Percentiles rank a stretch among this genome's conserved stretches.
phyloP scores from a whole-genome alignment of 2,797 vertebrate genomes.

The Hyperoplus lanceolatus region DNA sequence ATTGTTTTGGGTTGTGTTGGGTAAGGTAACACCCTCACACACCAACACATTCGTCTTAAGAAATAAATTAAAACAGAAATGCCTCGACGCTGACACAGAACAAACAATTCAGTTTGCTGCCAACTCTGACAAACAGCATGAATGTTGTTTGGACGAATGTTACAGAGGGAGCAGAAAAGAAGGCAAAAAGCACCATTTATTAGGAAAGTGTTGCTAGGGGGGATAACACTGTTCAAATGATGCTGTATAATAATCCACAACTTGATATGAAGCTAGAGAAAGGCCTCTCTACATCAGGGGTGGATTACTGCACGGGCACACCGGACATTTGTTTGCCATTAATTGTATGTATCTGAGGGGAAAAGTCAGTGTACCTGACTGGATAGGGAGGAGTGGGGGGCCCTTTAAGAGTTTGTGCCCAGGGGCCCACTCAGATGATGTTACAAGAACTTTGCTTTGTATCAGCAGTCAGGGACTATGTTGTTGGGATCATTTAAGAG shows the following conservation, averaged over 20 bases:
- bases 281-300: background rate
- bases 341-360: too few relatives aligned
- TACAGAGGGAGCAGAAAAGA: slow-evolving; percentile 1
- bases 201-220: background rate
- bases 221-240: background rate
- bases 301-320: too few relatives aligned
- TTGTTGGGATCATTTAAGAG: background rate
- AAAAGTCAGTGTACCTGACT: too few relatives aligned
- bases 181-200: background rate
- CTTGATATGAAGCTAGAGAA: background rate
- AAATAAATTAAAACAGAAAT: slow-evolving; percentile 40
- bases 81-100: slow-evolving; percentile 36
- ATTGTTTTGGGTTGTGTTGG: slow-evolving; percentile 1
- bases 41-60: slow-evolving; percentile 26
- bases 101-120: slow-evolving; percentile 20
- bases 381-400: too few relatives aligned
- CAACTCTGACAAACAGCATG: slow-evolving; percentile 42
- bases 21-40: slow-evolving; percentile 2
- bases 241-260: background rate
- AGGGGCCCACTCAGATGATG: too few relatives aligned
- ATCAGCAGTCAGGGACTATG: background rate
- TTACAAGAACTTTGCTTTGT: background rate
- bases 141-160: slow-evolving; percentile 36
- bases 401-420: too few relatives aligned
- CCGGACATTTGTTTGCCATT: too few relatives aligned